Percentiles rank a stretch among this genome's conserved stretches.
These are phyloP conservation scores for Sesamia inferens DNA, from an alignment of 2,888 invertebrate species.

Conservation along the genomic window DNA sequence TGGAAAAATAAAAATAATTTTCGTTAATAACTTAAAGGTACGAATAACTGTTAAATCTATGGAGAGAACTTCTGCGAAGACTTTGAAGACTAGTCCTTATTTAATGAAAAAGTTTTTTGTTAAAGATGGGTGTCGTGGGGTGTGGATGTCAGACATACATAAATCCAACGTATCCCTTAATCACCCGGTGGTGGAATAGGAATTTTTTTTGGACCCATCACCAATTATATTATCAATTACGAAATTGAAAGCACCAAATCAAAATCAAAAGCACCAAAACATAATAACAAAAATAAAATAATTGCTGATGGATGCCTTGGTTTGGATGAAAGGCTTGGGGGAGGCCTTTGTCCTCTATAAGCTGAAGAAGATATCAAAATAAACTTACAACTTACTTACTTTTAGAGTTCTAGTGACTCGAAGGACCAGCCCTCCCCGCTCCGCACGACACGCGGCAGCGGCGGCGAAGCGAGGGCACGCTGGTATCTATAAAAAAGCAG, in stretches of 20 bases:
- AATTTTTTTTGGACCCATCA: neutral
- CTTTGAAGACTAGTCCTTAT: neutral
- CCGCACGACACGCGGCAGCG: slow-evolving; percentile 29
- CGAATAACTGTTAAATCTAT: neutral
- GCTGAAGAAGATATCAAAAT: too few species aligned
- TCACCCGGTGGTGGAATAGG: neutral
- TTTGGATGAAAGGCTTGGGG: too few species aligned
- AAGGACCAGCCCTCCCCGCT: slow-evolving; percentile 8
- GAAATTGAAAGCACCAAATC: neutral
- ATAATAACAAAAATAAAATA: too few species aligned
- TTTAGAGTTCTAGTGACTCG: neutral
- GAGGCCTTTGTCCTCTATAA: too few species aligned
- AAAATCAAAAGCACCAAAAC: neutral
- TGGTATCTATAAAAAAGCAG: neutral
- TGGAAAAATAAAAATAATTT: slow-evolving; percentile 6
- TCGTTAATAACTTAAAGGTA: neutral
- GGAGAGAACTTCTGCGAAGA: neutral
- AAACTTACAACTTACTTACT: slow-evolving; percentile 2
- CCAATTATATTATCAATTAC: too few species aligned
- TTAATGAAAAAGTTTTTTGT: neutral
- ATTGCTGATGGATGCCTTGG: too few species aligned
- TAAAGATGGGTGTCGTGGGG: neutral
- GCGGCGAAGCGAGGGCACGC: slow-evolving; percentile 27
- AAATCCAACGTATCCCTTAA: too few species aligned
- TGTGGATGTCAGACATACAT: too few species aligned